These are phyloP conservation scores for Nymphalis polychloros DNA, from an alignment of 2,888 invertebrate species.

Conservation along the genomic window DNA sequence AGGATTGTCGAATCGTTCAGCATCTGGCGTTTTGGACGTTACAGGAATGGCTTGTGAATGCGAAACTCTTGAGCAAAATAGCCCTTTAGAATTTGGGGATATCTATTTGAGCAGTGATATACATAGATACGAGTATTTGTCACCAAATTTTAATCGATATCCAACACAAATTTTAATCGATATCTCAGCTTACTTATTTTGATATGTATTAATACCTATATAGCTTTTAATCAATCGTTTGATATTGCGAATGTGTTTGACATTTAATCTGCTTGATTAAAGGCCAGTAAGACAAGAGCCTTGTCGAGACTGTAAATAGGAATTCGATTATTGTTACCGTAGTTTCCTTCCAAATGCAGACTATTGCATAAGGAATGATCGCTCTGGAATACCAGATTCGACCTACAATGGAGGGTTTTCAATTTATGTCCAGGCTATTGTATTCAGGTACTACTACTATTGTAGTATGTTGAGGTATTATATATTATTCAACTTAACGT, in stretches of 20 bases:
- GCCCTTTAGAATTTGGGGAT: no score
- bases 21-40: no score
- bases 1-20: no score
- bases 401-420: slow-evolving; percentile 10
- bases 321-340: slow-evolving; percentile 28
- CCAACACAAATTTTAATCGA: no score
- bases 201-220: no score
- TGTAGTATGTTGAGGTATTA: not conserved
- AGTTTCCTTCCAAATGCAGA: slow-evolving; percentile 33
- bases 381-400: slow-evolving; percentile 12
- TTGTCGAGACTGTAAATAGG: slow-evolving; percentile 21
- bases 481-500: not conserved
- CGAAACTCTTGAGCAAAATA: no score
- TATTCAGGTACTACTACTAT: not conserved
- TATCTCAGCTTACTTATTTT: no score
- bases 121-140: no score
- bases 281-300: not conserved
- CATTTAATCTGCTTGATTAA: slow-evolving; percentile 2
- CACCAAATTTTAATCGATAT: no score
- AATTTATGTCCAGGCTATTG: slow-evolving; percentile 17
- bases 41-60: no score
- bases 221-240: not conserved
- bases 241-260: not conserved
- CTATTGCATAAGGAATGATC: slow-evolving; percentile 24
- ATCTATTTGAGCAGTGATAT: no score